Conservation (phyloP, 2,888 invertebrate species). For the Eupithecia vulgata region DNA sequence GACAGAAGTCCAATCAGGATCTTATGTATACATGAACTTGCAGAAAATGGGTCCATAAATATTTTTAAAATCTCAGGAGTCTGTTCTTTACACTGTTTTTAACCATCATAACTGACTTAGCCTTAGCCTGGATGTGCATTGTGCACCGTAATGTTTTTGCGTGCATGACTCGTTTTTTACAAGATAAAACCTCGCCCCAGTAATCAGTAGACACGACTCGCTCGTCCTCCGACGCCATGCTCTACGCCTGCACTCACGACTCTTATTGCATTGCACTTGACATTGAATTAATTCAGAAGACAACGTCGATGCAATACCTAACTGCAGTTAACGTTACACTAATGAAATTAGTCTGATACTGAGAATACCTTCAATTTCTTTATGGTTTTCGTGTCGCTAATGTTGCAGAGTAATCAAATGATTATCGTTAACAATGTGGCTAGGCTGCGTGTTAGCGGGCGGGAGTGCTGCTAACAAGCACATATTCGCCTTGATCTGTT, state of each 20-base stretch:
- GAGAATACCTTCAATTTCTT: background rate
- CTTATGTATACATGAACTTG: background rate
- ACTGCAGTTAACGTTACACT: background rate
- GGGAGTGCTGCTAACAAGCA: constrained; percentile 38
- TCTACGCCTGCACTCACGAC: constrained; percentile 36
- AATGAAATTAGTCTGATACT: background rate
- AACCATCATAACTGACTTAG: constrained; percentile 14
- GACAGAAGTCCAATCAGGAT: background rate
- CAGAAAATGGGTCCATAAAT: too few species aligned
- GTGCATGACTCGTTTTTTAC: constrained; percentile 69
- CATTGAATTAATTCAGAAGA: constrained; percentile 57
- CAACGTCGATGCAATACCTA: constrained; percentile 33
- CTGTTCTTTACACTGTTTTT: background rate
- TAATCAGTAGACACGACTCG: constrained; percentile 53
- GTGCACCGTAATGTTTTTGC: constrained; percentile 60
- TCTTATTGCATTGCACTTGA: constrained; percentile 54
- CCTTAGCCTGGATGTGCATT: constrained; percentile 75
- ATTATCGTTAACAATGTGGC: constrained; percentile 29
- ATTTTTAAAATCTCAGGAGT: background rate
- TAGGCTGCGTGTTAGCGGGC: background rate
- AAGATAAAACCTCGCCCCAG: constrained; percentile 62
- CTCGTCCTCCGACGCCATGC: constrained; percentile 51
- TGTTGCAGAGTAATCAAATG: constrained; percentile 25
- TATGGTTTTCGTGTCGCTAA: background rate
- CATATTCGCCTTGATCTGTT: constrained; percentile 69